Evolutionary conservation across 1,140 invertebrate species (phyloP).

Genomic region (Coenobita brevimanus): DNA sequence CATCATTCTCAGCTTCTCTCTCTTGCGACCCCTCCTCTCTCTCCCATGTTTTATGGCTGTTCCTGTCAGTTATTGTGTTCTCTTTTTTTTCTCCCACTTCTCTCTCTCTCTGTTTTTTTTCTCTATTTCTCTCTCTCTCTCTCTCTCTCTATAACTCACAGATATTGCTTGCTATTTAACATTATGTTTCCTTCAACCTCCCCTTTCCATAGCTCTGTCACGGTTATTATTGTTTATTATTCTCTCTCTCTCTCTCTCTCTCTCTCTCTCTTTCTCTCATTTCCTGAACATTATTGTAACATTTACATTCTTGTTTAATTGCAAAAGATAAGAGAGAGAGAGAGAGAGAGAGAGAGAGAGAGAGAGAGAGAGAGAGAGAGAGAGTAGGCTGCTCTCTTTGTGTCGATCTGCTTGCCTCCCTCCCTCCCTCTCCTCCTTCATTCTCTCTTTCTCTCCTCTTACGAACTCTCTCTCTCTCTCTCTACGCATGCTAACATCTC

Average conservation of each 20-base stretch:
- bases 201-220: neutral
- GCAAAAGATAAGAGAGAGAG: no score
- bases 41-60: no score
- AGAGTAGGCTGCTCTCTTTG: constrained; percentile 9
- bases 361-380: no score
- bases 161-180: neutral
- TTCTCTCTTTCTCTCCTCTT: constrained; percentile 25
- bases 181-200: no score
- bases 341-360: no score
- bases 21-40: no score
- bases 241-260: neutral
- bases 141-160: constrained; percentile 3
- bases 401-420: constrained; percentile 32
- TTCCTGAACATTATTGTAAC: neutral
- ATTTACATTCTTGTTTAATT: neutral
- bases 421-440: neutral
- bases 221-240: neutral
- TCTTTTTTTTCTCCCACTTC: no score
- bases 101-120: no score
- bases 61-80: no score
- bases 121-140: constrained; percentile 15
- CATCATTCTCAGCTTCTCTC: no score
- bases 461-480: neutral
- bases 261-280: constrained; percentile 16
- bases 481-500: no score